Conservation (phyloP, 37 sponge, comb jelly and placozoan genomes). For the Chondrosia reniformis region DNA sequence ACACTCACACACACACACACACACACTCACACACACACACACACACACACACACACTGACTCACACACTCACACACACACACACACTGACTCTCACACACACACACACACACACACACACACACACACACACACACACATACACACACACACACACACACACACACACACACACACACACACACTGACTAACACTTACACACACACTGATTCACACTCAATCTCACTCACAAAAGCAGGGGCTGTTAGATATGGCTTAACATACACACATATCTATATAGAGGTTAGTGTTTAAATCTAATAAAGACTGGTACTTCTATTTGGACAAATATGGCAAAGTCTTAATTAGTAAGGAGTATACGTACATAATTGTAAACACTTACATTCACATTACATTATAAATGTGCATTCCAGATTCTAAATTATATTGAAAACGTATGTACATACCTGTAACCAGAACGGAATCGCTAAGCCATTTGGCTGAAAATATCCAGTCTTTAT, state of each 20-base stretch:
- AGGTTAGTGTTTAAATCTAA: no score
- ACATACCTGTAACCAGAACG: slow-evolving; percentile 68
- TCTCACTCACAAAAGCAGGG: not conserved
- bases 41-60: no score
- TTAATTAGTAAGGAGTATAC: no score
- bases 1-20: not conserved
- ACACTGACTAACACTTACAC: not conserved
- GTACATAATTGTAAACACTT: no score
- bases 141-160: not conserved
- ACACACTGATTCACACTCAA: slow-evolving; percentile 4
- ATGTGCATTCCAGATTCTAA: no score
- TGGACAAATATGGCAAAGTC: no score
- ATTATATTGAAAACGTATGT: not conserved
- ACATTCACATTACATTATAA: no score
- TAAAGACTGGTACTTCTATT: no score
- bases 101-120: not conserved
- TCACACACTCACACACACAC: not conserved
- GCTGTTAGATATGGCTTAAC: not conserved
- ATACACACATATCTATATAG: not conserved
- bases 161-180: slow-evolving; percentile 4
- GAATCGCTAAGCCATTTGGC: slow-evolving; percentile 62
- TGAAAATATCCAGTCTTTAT: slow-evolving; percentile 89
- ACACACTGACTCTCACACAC: not conserved
- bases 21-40: no score
- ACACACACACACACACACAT: not conserved